Conservation (phyloP, 2,888 invertebrate genomes). For the Sarcophaga rosellei region DNA sequence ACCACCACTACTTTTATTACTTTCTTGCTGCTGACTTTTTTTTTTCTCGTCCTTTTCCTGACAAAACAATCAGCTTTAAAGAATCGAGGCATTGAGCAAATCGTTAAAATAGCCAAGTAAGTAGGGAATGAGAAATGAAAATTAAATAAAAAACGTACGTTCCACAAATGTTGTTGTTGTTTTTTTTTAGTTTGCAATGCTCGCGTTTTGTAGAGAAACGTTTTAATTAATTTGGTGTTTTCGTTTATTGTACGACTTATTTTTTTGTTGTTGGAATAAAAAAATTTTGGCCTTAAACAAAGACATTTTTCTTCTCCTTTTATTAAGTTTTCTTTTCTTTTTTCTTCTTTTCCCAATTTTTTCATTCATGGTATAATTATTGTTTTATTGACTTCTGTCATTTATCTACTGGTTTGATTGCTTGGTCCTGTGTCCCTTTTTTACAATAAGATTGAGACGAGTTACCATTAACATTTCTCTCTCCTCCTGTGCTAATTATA, state of each 20-base stretch:
- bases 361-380: constrained; percentile 14
- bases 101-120: background rate
- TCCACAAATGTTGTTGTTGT: background rate
- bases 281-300: background rate
- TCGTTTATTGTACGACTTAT: constrained; percentile 55
- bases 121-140: background rate
- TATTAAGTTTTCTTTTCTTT: background rate
- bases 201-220: constrained; percentile 32
- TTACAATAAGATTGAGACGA: background rate
- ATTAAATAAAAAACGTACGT: background rate
- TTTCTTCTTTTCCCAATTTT: constrained; percentile 20
- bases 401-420: background rate
- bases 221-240: constrained; percentile 68
- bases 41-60: background rate
- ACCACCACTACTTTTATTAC: too few relatives aligned
- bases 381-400: constrained; percentile 27
- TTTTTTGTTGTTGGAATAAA: background rate
- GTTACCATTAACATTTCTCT: constrained; percentile 13
- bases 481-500: constrained; percentile 69
- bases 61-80: constrained; percentile 26
- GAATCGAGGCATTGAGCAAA: background rate
- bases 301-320: constrained; percentile 3
- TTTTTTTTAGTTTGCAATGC: background rate
- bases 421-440: background rate
- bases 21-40: constrained; percentile 63